These are phyloP conservation scores for Ophion costatus DNA, from an alignment of 2,888 invertebrate species.

Conservation along the genomic window DNA sequence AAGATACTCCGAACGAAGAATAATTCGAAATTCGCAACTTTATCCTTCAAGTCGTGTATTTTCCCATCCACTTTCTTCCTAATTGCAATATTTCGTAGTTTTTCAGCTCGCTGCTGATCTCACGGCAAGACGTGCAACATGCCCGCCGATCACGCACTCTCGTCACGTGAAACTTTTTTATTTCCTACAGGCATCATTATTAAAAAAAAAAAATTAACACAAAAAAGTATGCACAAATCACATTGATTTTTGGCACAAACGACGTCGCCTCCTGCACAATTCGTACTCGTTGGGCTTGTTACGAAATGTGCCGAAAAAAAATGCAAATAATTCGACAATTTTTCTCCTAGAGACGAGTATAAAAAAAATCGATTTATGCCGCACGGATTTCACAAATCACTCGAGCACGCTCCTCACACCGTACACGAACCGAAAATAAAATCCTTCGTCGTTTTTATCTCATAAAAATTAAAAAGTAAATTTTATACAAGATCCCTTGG, in stretches of 20 bases:
- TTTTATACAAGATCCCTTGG: slow-evolving; percentile 35
- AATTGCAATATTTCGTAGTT: slow-evolving; percentile 4
- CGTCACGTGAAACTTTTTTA: slow-evolving; percentile 8
- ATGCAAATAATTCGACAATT: neutral
- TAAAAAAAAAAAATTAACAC: neutral
- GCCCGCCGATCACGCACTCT: neutral
- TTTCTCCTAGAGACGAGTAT: neutral
- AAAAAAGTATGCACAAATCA: slow-evolving; percentile 15
- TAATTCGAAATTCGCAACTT: slow-evolving; percentile 13
- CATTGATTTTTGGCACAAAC: slow-evolving; percentile 25
- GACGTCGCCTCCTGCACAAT: slow-evolving; percentile 1
- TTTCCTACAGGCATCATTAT: slow-evolving; percentile 23
- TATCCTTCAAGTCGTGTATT: neutral
- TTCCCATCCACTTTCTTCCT: neutral
- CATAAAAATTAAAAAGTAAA: neutral
- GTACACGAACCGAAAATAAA: slow-evolving; percentile 18
- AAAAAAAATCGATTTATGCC: neutral
- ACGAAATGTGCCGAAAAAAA: neutral
- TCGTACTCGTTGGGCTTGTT: slow-evolving; percentile 9
- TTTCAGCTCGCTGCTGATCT: neutral
- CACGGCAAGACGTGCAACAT: neutral
- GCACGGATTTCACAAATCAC: slow-evolving; percentile 31
- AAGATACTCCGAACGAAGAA: neutral
- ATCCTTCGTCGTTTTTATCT: slow-evolving; percentile 19
- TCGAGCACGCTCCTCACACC: slow-evolving; percentile 26